These are phyloP conservation scores for Syngnathus scovelli DNA, from an alignment of 2,113 vertebrate species.

Conservation along the genomic window DNA sequence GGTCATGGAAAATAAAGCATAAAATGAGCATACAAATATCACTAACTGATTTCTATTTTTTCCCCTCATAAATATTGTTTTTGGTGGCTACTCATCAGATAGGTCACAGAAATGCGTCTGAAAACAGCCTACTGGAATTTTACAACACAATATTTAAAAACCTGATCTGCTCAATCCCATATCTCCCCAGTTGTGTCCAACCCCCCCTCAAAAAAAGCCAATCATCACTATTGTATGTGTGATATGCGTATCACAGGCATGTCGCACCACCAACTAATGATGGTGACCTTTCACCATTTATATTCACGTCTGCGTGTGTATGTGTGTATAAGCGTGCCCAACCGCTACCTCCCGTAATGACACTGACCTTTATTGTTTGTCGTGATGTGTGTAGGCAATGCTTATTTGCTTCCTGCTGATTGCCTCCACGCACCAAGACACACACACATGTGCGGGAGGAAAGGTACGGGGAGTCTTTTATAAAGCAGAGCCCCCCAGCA, in stretches of 20 bases:
- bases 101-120: neutral
- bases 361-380: conserved; percentile 73
- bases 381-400: conserved; percentile 54
- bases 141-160: neutral
- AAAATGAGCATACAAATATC: too few species aligned
- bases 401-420: conserved; percentile 65
- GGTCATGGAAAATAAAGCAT: too few species aligned
- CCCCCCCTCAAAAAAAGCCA: neutral
- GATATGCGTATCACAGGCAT: conserved; percentile 25
- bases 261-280: conserved; percentile 61
- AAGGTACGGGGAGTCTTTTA: conserved; percentile 30
- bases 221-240: conserved; percentile 2
- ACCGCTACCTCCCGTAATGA: conserved; percentile 61
- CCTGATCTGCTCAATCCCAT: too few species aligned
- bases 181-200: too few species aligned
- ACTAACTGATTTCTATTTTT: too few species aligned
- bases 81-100: neutral
- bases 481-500: conserved; percentile 41
- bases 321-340: conserved; percentile 26
- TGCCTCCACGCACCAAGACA: conserved; percentile 30
- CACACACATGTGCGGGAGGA: neutral
- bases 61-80: neutral
- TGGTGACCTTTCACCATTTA: conserved; percentile 69
- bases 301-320: conserved; percentile 50
- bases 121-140: neutral